Conservation (phyloP, 2,113 vertebrate species). For the Poeciliopsis turrubarensis region DNA sequence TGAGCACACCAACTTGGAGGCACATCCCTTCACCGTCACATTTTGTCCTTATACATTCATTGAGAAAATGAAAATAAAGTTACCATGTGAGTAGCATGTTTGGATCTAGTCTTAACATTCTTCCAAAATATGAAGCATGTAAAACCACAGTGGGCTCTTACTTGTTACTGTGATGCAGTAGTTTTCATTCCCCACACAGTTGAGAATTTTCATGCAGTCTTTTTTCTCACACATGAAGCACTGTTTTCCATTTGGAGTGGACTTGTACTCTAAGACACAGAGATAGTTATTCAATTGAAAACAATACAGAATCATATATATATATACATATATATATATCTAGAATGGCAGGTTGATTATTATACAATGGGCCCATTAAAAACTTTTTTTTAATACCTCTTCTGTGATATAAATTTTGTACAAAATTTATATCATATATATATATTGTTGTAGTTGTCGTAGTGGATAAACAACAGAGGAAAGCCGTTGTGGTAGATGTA, state of each 20-base stretch:
- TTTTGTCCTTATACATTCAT: fast-evolving
- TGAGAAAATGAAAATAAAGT: slow-evolving; percentile 18
- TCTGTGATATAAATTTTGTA: too few relatives aligned
- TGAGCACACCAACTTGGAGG: background rate
- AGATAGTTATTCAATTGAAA: background rate
- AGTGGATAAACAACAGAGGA: too few relatives aligned
- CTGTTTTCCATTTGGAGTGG: slow-evolving; percentile 51
- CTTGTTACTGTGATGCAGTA: slow-evolving; percentile 38
- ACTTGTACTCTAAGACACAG: background rate
- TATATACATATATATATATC: too few relatives aligned
- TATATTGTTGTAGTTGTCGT: too few relatives aligned
- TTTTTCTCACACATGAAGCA: slow-evolving; percentile 47
- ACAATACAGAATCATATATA: background rate
- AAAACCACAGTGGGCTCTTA: background rate
- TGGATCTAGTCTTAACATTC: background rate
- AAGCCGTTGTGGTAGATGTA: too few relatives aligned
- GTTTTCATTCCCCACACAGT: slow-evolving; percentile 56
- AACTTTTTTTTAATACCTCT: too few relatives aligned
- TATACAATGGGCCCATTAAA: too few relatives aligned
- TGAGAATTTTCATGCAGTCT: slow-evolving; percentile 17
- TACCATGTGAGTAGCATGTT: background rate
- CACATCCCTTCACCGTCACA: slow-evolving; percentile 47
- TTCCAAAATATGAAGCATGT: background rate
- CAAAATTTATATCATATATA: too few relatives aligned
- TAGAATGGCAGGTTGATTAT: too few relatives aligned